These are phyloP conservation scores for Euura saliciscinereae DNA, from an alignment of 1,140 invertebrate species.

Conservation along the genomic window DNA sequence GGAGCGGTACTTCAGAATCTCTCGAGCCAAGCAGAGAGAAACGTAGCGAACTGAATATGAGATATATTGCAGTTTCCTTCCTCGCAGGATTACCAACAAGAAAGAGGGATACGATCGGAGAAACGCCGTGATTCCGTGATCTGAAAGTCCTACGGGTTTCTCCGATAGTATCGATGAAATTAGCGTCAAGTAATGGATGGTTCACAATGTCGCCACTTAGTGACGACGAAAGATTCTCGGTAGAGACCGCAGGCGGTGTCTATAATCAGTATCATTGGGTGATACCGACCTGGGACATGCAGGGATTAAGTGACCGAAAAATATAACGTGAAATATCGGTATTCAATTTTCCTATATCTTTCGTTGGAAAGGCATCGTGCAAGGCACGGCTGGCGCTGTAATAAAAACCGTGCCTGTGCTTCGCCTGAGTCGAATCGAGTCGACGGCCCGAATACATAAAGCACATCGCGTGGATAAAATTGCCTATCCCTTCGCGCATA, in stretches of 20 bases:
- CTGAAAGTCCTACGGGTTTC: no score
- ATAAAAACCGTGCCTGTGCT: background rate
- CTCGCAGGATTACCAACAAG: no score
- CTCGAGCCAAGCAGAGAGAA: no score
- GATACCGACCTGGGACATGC: background rate
- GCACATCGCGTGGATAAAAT: constrained; percentile 7
- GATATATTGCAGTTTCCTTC: no score
- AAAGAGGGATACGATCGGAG: no score
- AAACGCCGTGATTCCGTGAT: no score
- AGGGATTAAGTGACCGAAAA: constrained; percentile 4
- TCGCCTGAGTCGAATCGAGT: background rate
- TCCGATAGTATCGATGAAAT: background rate
- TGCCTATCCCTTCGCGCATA: background rate
- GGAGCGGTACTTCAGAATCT: no score
- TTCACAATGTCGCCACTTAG: background rate
- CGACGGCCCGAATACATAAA: background rate
- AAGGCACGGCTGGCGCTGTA: constrained; percentile 1
- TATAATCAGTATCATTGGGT: constrained; percentile 1
- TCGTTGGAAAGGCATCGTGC: background rate
- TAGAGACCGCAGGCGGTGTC: background rate
- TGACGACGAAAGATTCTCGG: background rate
- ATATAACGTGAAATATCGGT: background rate
- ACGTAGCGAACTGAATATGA: no score
- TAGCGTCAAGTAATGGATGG: background rate
- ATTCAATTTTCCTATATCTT: background rate